Base-by-base conservation (phyloP, 2,113 vertebrate genomes). In the Galbula dea region DNA sequence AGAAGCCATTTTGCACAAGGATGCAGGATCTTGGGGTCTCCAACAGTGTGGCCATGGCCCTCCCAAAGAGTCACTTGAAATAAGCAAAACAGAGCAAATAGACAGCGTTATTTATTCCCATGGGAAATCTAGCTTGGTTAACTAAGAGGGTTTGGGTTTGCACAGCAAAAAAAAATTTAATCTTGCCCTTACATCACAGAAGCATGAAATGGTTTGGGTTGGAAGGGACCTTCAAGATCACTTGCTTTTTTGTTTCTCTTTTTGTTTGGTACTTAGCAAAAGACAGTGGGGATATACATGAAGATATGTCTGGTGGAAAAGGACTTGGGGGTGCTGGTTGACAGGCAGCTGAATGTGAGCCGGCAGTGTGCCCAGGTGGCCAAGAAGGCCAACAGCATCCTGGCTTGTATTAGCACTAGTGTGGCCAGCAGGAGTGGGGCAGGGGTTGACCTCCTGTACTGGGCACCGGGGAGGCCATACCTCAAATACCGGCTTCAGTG, bases 31-130 rank as follows among this genome's bases (percentile, higher is more conserved):
- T 5, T 3, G 4, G 24, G 46, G 45, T 51, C 14, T 27, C 34
- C 1, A 0, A 18, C 0, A 13, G 29, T 0, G 0, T 8, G 26
- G 45, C 37, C 2, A 1, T 62, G 41, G 66, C 30, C 2, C 0
- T 36, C 54, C 29, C 63, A n/a, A 32, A 20, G 24, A 23, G n/a
- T 29, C 49, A 34, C 18, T 26, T 43, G 23, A 34, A 81, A 61
- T 19, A 37, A 86, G 6, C 49, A 24, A 20, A 7, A 9, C 0
- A 0, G 13, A 45, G 37, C 43, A 76, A 51, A 69, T 1, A 51
- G 68, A 5, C 0, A 0, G 16, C 49, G 32, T 23, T 30, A 5
- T 49, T 76, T 46, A 81, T 32, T 34, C 21, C 24, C 2, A 0
- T 18, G 21, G 32, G 11, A 41, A 59, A 63, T 15, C 43, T 62